These are phyloP conservation scores for Lamprotornis superbus DNA, from an alignment of 2,113 vertebrate species.

Conservation along the genomic window DNA sequence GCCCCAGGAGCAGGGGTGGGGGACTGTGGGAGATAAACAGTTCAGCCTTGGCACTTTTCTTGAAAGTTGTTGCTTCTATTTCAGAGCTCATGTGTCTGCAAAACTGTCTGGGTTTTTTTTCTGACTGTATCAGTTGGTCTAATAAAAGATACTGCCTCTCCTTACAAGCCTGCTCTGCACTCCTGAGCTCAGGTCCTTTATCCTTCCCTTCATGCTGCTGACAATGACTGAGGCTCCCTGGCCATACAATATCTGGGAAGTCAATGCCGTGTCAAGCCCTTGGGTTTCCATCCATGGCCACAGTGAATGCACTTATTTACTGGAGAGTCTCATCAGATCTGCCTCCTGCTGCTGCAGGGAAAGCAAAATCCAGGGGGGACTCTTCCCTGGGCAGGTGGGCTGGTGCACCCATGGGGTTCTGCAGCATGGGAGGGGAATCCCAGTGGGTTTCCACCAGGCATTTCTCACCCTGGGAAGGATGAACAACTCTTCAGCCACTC, in stretches of 20 bases:
- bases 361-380: background rate
- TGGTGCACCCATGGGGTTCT: background rate
- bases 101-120: background rate
- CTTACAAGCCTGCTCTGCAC: background rate
- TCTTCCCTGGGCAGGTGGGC: background rate
- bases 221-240: background rate
- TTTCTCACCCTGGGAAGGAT: background rate
- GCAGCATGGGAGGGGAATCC: fast-evolving
- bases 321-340: background rate
- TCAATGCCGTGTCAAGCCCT: background rate
- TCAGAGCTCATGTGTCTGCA: background rate
- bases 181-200: background rate
- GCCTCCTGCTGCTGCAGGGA: background rate
- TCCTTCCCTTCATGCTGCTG: background rate
- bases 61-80: conserved; percentile 27
- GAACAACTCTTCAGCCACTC: background rate
- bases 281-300: background rate
- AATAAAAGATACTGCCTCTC: conserved; percentile 11
- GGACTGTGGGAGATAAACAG: background rate
- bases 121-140: background rate
- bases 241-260: background rate
- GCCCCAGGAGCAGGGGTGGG: fast-evolving
- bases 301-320: background rate
- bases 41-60: background rate
- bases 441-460: background rate